Evolutionary conservation across 2,797 vertebrate species (phyloP), one percentile per base, ranked within the genome.

Genomic region (Xyrichtys novacula): DNA sequence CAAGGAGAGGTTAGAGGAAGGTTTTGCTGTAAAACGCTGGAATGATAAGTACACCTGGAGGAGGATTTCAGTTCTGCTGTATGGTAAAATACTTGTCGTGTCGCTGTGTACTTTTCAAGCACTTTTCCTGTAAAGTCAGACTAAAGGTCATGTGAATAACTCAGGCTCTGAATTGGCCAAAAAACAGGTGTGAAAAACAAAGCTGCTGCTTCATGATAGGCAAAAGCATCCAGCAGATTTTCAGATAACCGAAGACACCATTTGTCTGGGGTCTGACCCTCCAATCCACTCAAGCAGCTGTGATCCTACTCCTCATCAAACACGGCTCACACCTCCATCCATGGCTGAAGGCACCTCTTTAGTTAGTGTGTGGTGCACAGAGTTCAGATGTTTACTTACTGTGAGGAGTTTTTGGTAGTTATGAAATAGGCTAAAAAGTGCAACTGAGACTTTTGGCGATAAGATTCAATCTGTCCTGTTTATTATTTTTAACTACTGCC

Each of bases 1-100:
- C 48, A 67, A 66, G 50, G 54, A 68, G 55, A 71, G 53, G 75
- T 87, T 34, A 65, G 46, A 74, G 55, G 5, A 16, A 58, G 26
- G 47, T 56, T 76, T 73, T 59, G 16, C 44, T 53, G 43, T 62
- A 9, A 65, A 54, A 44, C 34, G 26, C 38, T 49, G 38, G 23
- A 75, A 60, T 36, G 20, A 55, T 40, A 43, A 49, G 36, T 44
- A 55, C 66, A 76, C 46, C 69, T 72, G 63, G 46, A 29, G 43
- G 19, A 65, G 62, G 40, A 52, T 46, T 58, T 6, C 26, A 28
- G 28, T 22, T 47, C 17, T 40, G 46, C 47, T 7, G 17, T 22
- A 29, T 40, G 39, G 54, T 46, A n/a, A 56, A 73, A 61, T 23
- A 38, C 58, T 71, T 39, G 43, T 48, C 38, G 53, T 19, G 44